Base-by-base conservation (phyloP, 2,888 invertebrate species). In the Carpatolechia fugitivella region DNA sequence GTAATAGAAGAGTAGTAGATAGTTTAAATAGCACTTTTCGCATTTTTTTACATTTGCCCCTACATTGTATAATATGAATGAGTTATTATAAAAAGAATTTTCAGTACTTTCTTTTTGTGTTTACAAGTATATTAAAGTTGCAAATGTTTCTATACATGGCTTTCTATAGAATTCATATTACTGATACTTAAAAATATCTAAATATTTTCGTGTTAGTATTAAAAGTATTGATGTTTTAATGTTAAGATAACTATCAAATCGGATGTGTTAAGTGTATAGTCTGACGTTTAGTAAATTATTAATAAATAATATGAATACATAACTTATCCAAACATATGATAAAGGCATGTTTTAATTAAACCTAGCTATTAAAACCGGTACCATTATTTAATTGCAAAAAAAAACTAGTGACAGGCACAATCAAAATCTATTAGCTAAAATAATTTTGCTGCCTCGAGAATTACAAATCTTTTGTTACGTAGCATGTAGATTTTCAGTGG, bases 201-300 rank as follows among this genome's bases (percentile, higher is more conserved):
- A 59, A 63, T 66, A 69, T 62, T 52, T 41, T 41, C 40, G 61
- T 73, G 61, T 71, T 80, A 75, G 74, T 76, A 74, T 77, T 76
- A 66, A 74, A 72, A 69, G 71, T 78, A 78, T 80, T 70, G 74
- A 74, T 78, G 52, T 52, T 52, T 31, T 18, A 41, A 41, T 41
- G 14, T 18, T 52, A 52, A 31, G 52, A 40, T 52, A 16, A 33
- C 14, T 52, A 41, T 52, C 5, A 55, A 55, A 55, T 54, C 48
- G 13, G 29, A 41, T 20, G 49, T 55, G 40, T 40, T 49, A 49
- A 18, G 46, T 52, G 51, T 52, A 35, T 33, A 35, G 52, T 11
- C 13, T 29, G 35, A 16, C 14, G 6, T 29, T 41, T 14, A 30
- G 11, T 13, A 14, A 47, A n/a, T 14, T 30, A 30, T 44, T 44